Conservation (phyloP, 1,140 invertebrate species). For the Adoxophyes honmai region DNA sequence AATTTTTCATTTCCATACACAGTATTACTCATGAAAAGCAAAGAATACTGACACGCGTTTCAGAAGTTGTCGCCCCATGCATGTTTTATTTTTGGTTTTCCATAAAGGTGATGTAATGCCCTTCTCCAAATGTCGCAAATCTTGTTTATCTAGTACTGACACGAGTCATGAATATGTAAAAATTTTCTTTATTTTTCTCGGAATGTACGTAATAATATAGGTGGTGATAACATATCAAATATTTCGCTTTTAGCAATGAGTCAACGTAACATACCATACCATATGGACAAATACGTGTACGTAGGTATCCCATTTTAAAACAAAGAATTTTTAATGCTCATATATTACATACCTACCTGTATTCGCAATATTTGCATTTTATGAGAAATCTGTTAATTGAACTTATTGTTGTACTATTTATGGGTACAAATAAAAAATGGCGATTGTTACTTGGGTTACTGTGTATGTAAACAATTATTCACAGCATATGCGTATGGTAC, state of each 20-base stretch:
- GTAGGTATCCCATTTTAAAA: background rate
- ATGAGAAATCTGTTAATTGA: slow-evolving; percentile 2
- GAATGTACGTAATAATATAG: background rate
- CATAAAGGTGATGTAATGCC: too few species aligned
- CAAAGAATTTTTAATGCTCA: slow-evolving; percentile 5
- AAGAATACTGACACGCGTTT: background rate
- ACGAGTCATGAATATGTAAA: too few species aligned
- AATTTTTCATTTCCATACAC: slow-evolving; percentile 8
- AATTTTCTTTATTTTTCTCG: too few species aligned
- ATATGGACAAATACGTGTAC: slow-evolving; percentile 1
- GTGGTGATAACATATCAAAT: background rate
- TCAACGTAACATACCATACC: background rate
- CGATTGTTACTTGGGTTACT: background rate
- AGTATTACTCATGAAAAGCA: background rate
- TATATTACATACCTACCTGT: too few species aligned
- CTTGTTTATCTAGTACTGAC: too few species aligned
- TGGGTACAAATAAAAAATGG: background rate
- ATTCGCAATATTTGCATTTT: slow-evolving; percentile 2
- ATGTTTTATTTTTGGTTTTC: background rate
- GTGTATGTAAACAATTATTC: slow-evolving; percentile 11
- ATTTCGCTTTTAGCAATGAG: slow-evolving; percentile 7
- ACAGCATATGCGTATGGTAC: background rate
- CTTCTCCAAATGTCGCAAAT: too few species aligned
- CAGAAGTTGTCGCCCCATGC: background rate
- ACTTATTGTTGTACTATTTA: slow-evolving; percentile 8